Evolutionary conservation across 2,797 vertebrate genomes (phyloP).

Genomic region (Buceros bicornis): DNA sequence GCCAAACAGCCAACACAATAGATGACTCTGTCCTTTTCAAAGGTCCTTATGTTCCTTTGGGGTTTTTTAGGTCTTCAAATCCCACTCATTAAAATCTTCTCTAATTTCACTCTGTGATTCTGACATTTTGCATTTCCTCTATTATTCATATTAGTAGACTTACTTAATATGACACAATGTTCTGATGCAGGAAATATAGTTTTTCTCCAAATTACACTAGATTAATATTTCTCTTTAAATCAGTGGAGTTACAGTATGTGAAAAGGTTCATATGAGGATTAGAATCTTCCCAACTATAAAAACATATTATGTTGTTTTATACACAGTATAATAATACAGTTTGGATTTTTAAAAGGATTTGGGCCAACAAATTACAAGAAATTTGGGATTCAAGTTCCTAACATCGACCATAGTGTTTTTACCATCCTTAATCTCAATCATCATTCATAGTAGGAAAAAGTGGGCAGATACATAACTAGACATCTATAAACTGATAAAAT

Average conservation of each 20-base stretch:
- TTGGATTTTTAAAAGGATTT: background rate
- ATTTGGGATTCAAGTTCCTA: background rate
- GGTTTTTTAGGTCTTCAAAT: background rate
- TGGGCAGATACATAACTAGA: background rate
- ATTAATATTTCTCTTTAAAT: background rate
- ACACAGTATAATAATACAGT: rapidly evolving
- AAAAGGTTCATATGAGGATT: background rate
- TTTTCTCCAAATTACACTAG: background rate
- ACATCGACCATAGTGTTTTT: background rate
- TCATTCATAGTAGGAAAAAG: background rate
- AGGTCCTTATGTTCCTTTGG: rapidly evolving
- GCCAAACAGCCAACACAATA: background rate
- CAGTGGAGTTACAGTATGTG: background rate
- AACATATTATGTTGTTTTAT: background rate
- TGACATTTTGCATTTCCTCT: background rate
- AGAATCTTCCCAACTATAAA: background rate
- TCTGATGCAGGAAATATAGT: background rate
- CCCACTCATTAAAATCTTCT: background rate
- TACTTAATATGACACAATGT: background rate
- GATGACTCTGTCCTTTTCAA: background rate
- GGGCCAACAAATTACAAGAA: background rate
- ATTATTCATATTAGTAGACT: background rate
- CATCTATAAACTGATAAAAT: background rate
- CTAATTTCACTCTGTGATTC: background rate
- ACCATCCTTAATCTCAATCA: background rate